These are phyloP conservation scores for Phalacrocorax carbo DNA, from an alignment of 2,113 vertebrate genomes.

Conservation along the genomic window DNA sequence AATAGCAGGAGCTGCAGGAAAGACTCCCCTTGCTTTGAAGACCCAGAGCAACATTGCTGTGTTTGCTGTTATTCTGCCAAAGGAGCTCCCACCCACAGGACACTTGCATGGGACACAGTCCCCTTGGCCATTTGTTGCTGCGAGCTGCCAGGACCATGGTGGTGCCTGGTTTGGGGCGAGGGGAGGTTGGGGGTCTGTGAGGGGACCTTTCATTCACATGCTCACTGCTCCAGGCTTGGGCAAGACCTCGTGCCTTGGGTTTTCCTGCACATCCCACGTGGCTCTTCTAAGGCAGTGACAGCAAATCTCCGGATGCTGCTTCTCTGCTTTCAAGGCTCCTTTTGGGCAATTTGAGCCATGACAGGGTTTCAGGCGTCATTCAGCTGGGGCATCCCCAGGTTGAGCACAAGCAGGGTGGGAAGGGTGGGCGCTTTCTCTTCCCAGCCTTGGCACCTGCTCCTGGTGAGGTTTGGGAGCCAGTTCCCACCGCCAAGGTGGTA, in stretches of 20 bases:
- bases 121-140: not conserved
- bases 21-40: not conserved
- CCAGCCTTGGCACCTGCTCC: not conserved
- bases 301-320: not conserved
- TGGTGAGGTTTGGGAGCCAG: not conserved
- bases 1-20: not conserved
- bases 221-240: not conserved
- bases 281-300: not conserved
- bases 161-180: not conserved
- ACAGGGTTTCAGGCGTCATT: not conserved
- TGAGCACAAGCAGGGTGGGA: not conserved
- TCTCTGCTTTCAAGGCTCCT: not conserved
- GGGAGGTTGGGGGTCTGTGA: not conserved
- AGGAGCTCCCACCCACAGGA: not conserved
- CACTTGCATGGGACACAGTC: rapidly evolving
- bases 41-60: not conserved
- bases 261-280: rapidly evolving
- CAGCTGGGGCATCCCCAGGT: not conserved
- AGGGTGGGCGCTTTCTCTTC: not conserved
- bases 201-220: not conserved
- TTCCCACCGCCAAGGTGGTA: not conserved
- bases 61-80: not conserved
- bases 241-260: not conserved
- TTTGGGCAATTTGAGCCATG: not conserved
- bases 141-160: rapidly evolving